Evolutionary conservation across 2,888 invertebrate genomes (phyloP).

Genomic region (Ophonus ardosiacus): DNA sequence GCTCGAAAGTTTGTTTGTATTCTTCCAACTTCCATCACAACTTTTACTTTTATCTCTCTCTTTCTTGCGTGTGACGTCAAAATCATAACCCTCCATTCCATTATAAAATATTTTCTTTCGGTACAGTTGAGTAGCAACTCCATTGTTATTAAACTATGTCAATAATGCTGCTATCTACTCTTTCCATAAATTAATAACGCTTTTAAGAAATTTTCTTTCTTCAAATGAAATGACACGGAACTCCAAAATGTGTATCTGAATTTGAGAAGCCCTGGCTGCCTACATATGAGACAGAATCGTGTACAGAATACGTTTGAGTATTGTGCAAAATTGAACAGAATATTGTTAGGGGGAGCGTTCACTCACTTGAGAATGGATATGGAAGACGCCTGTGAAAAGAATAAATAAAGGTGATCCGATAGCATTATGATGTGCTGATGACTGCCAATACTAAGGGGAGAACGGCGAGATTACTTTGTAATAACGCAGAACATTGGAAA

Average conservation of each 20-base stretch:
- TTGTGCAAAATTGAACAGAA: conserved; percentile 36
- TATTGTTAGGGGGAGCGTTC: conserved; percentile 25
- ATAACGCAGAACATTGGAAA: neutral
- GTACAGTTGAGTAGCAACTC: neutral
- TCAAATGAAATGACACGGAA: conserved; percentile 9
- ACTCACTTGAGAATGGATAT: conserved; percentile 26
- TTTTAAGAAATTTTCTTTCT: conserved; percentile 1
- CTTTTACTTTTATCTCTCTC: too few species aligned
- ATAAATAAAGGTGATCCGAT: conserved; percentile 9
- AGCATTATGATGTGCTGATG: neutral
- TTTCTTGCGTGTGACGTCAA: too few species aligned
- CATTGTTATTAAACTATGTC: neutral
- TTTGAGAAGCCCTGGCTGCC: neutral
- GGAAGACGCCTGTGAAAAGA: conserved; percentile 8
- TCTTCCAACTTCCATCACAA: too few species aligned
- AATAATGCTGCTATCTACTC: neutral
- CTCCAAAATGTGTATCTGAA: neutral
- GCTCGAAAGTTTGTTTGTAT: too few species aligned
- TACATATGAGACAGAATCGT: conserved; percentile 27
- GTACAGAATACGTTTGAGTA: conserved; percentile 24
- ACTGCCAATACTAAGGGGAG: neutral
- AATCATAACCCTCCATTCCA: too few species aligned
- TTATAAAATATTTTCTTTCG: neutral
- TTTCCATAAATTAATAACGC: neutral
- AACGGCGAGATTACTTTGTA: neutral